These are phyloP conservation scores for Anomalospiza imberbis DNA, from an alignment of 2,797 vertebrate genomes.

Conservation along the genomic window DNA sequence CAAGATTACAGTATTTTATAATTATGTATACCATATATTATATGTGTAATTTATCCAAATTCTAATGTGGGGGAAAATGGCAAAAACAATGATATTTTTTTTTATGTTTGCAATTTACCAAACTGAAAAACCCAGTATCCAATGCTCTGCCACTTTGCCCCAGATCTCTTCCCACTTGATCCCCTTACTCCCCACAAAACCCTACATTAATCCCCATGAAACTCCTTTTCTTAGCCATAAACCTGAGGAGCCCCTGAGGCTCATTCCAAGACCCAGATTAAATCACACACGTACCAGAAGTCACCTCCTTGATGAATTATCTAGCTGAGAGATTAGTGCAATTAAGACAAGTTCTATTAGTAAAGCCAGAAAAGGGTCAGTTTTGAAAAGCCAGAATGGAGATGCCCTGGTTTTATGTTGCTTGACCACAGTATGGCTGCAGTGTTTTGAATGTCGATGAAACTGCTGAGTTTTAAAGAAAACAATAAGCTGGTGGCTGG, in stretches of 20 bases:
- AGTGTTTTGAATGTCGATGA: background rate
- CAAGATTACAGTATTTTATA: background rate
- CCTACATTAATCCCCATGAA: background rate
- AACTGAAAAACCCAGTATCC: background rate
- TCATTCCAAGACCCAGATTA: background rate
- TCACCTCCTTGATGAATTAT: background rate
- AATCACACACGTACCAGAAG: background rate
- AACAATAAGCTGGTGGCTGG: background rate
- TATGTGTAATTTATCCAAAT: background rate
- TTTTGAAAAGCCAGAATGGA: background rate
- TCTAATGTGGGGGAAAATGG: accelerated
- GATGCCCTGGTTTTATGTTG: background rate
- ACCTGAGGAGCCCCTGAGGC: background rate
- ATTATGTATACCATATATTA: background rate
- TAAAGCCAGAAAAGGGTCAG: background rate
- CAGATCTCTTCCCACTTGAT: background rate
- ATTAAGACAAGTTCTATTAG: background rate
- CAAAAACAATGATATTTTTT: background rate
- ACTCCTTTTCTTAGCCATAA: background rate
- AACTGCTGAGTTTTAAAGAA: background rate
- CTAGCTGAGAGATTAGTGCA: background rate
- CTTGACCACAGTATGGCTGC: background rate
- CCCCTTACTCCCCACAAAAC: background rate
- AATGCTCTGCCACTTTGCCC: background rate
- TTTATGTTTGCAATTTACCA: background rate